Conservation (phyloP, 1,140 invertebrate genomes). For the Ostrea edulis region DNA sequence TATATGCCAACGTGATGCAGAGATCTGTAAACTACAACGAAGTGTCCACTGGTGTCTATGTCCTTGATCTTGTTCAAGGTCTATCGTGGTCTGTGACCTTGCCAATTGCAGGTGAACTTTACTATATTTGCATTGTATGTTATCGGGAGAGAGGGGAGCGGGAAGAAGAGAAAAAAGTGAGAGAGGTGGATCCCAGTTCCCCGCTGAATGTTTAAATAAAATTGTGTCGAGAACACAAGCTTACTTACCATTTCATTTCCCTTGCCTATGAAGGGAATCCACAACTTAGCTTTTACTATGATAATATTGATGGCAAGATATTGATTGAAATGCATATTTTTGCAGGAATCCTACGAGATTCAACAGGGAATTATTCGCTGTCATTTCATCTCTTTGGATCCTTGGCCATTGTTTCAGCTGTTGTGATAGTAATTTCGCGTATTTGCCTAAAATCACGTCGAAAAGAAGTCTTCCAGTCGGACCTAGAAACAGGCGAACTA, state of each 20-base stretch:
- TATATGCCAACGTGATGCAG: neutral
- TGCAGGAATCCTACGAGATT: constrained; percentile 30
- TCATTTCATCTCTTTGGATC: constrained; percentile 8
- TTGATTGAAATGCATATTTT: neutral
- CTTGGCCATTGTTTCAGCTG: neutral
- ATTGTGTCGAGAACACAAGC: neutral
- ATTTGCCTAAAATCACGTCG: neutral
- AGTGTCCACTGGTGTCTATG: neutral
- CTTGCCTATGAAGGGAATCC: neutral
- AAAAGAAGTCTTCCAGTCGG: neutral
- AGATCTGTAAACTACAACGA: neutral
- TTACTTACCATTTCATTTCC: no score
- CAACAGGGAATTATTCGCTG: neutral
- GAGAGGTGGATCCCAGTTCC: neutral
- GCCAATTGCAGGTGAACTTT: neutral
- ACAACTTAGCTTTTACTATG: neutral
- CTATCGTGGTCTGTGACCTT: neutral
- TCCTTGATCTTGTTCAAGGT: constrained; percentile 18
- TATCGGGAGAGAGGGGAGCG: no score
- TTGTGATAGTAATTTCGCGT: neutral
- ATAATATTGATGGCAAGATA: neutral
- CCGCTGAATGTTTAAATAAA: neutral
- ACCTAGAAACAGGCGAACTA: neutral
- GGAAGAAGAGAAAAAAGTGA: no score
- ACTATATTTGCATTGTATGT: neutral